Evolutionary conservation across 2,888 invertebrate genomes (phyloP).

Genomic region (Thyatira batis): DNA sequence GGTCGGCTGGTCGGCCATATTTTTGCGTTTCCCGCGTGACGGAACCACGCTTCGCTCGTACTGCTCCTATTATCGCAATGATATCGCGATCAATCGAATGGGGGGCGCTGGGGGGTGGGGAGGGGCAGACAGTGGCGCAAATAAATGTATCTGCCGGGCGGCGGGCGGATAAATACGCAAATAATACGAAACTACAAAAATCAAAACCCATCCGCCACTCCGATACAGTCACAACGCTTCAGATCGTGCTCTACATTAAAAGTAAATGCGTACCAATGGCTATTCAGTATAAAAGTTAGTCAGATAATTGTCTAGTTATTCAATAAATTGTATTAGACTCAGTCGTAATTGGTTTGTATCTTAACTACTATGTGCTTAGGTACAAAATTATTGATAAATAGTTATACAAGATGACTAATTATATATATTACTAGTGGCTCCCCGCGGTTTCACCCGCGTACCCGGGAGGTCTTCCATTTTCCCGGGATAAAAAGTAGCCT

Average conservation of each 20-base stretch:
- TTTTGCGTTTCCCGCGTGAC: conserved; percentile 59
- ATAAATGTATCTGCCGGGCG: conserved; percentile 80
- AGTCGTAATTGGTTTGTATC: no score
- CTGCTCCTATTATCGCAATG: conserved; percentile 80
- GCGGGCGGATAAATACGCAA: conserved; percentile 81
- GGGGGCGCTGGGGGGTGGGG: conserved; percentile 33
- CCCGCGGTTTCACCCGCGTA: no score
- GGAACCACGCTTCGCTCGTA: conserved; percentile 66
- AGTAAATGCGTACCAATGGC: neutral
- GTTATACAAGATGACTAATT: no score
- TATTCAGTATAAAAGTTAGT: no score
- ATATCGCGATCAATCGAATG: conserved; percentile 82
- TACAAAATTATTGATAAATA: no score
- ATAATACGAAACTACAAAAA: conserved; percentile 83
- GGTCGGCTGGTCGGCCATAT: conserved; percentile 57
- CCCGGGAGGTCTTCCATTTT: no score
- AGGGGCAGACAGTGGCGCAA: conserved; percentile 56
- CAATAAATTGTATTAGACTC: no score
- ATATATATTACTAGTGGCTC: no score
- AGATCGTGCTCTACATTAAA: conserved; percentile 52
- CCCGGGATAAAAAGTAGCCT: no score
- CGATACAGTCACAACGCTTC: conserved; percentile 47
- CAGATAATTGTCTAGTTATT: no score
- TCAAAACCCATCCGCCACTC: conserved; percentile 82
- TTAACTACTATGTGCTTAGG: no score